These are phyloP conservation scores for Opisthograptis luteolata DNA, from an alignment of 2,888 invertebrate genomes.

Conservation along the genomic window DNA sequence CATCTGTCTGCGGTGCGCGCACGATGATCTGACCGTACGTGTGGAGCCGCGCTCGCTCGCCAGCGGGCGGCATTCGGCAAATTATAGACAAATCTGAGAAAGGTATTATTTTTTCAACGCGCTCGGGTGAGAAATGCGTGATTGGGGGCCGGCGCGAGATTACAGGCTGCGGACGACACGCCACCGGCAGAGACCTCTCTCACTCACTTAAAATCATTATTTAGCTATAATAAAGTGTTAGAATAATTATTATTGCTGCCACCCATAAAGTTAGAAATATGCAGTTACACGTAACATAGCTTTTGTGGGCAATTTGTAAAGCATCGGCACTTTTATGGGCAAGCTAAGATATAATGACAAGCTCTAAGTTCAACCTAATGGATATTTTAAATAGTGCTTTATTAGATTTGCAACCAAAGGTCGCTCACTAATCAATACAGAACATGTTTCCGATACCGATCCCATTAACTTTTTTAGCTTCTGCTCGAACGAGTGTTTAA, in stretches of 20 bases:
- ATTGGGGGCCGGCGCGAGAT: constrained; percentile 80
- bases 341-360: constrained; percentile 28
- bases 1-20: constrained; percentile 43
- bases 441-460: constrained; percentile 48
- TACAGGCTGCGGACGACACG: constrained; percentile 75
- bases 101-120: constrained; percentile 84
- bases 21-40: constrained; percentile 24
- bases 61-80: constrained; percentile 72
- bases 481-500: constrained; percentile 54
- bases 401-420: constrained; percentile 9
- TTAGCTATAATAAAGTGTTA: constrained; percentile 80
- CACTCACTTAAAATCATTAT: constrained; percentile 76
- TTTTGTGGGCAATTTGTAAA: constrained; percentile 35
- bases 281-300: constrained; percentile 23
- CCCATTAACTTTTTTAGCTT: constrained; percentile 55
- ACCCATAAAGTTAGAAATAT: constrained; percentile 56
- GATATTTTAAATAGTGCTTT: constrained; percentile 3
- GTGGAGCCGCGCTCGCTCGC: constrained; percentile 18
- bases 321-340: constrained; percentile 28
- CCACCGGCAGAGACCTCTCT: constrained; percentile 74
- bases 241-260: constrained; percentile 67
- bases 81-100: constrained; percentile 81
- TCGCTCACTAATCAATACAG: constrained; percentile 29
- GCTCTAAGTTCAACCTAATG: constrained; percentile 7
- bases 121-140: constrained; percentile 82